Evolutionary conservation across 2,888 invertebrate genomes (phyloP).

Genomic region (Trissoscelio sp.): DNA sequence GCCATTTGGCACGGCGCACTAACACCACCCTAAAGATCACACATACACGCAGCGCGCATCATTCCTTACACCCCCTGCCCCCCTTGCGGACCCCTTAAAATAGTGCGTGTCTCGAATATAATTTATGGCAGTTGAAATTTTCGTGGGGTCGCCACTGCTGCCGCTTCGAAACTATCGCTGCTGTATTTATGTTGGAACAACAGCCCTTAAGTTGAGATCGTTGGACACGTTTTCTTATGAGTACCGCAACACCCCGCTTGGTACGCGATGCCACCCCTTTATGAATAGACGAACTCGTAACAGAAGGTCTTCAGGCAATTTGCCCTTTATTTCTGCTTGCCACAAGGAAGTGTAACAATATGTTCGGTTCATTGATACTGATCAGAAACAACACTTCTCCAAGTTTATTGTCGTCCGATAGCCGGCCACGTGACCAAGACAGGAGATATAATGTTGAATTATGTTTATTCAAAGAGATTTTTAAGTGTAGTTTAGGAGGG

Average conservation of each 20-base stretch:
- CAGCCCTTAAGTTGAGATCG: conserved; percentile 72
- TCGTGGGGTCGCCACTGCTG: conserved; percentile 60
- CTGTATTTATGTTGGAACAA: conserved; percentile 47
- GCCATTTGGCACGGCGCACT: conserved; percentile 78
- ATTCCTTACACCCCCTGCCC: conserved; percentile 37
- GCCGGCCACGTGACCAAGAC: conserved; percentile 43
- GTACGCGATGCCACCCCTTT: conserved; percentile 27
- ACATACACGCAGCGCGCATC: conserved; percentile 61
- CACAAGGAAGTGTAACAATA: conserved; percentile 42
- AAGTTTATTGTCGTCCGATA: conserved; percentile 43
- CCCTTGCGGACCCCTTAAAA: conserved; percentile 72
- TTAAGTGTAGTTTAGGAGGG: not conserved
- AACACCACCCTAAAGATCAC: conserved; percentile 31
- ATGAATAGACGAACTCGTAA: conserved; percentile 32
- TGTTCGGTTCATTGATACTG: conserved; percentile 46
- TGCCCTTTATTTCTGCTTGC: conserved; percentile 41
- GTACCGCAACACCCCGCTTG: conserved; percentile 36
- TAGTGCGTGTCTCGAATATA: conserved; percentile 79
- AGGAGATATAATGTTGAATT: conserved; percentile 31
- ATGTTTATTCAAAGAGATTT: conserved; percentile 22
- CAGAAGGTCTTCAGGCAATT: conserved; percentile 53
- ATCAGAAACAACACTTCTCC: conserved; percentile 35
- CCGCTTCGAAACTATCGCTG: conserved; percentile 38
- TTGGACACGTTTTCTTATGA: conserved; percentile 54
- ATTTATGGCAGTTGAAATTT: conserved; percentile 79